Conservation (phyloP, 2,113 vertebrate species). For the Podocnemis expansa region DNA sequence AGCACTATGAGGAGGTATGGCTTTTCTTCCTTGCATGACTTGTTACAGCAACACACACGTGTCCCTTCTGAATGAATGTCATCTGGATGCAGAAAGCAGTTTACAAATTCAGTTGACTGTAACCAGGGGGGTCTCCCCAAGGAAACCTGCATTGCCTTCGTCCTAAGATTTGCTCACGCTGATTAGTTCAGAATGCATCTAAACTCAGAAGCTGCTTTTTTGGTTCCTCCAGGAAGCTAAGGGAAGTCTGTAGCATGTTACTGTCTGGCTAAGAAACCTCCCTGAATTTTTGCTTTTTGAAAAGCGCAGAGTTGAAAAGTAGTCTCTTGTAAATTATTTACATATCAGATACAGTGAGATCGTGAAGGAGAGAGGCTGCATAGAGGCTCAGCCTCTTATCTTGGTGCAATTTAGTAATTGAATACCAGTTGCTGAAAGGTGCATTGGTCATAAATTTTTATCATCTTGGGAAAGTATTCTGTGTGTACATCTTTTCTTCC, state of each 20-base stretch:
- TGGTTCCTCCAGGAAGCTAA: neutral
- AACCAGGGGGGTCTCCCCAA: neutral
- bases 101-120: neutral
- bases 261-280: neutral
- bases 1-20: neutral
- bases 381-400: neutral
- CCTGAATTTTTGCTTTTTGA: neutral
- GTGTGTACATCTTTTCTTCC: neutral
- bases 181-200: neutral
- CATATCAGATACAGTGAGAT: neutral
- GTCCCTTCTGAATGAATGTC: neutral
- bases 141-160: neutral
- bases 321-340: constrained; percentile 26
- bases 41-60: neutral
- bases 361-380: neutral
- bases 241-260: neutral
- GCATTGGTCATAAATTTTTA: neutral
- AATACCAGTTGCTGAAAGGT: constrained; percentile 1
- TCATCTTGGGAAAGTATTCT: neutral
- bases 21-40: neutral
- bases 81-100: neutral
- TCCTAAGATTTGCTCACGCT: neutral
- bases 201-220: neutral
- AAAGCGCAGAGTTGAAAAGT: neutral
- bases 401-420: neutral